phyloP scores from a whole-genome alignment of 2,888 invertebrate species.

The Perdita meconis region DNA sequence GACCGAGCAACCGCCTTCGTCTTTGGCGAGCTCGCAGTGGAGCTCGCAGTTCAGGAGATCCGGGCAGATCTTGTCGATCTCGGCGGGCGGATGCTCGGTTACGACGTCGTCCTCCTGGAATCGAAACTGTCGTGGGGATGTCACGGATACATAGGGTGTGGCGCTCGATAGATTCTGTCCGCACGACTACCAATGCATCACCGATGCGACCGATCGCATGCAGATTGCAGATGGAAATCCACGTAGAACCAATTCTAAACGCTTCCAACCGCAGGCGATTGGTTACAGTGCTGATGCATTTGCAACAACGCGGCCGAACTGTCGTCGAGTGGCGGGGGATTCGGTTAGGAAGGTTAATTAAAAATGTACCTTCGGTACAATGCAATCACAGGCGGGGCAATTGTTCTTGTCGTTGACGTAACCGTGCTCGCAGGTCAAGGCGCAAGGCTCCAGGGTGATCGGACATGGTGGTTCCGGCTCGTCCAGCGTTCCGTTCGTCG shows the following conservation, averaged over 20 bases:
- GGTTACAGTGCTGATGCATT: not conserved
- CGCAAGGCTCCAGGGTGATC: constrained; percentile 66
- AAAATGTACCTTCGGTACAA: constrained; percentile 59
- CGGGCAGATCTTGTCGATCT: constrained; percentile 70
- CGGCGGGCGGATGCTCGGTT: constrained; percentile 17
- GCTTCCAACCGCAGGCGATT: too few species aligned
- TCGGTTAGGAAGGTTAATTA: too few species aligned
- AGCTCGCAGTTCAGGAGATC: constrained; percentile 70
- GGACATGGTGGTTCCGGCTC: constrained; percentile 54
- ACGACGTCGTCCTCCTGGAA: constrained; percentile 42
- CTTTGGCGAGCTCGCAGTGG: constrained; percentile 72
- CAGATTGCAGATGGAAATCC: too few species aligned
- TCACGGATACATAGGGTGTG: too few species aligned
- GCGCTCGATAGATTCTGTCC: too few species aligned
- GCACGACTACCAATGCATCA: too few species aligned
- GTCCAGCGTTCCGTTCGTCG: constrained; percentile 40
- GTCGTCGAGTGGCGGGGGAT: too few species aligned
- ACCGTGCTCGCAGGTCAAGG: constrained; percentile 73
- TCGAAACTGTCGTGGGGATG: not conserved
- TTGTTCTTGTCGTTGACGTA: constrained; percentile 64
- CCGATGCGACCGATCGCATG: too few species aligned
- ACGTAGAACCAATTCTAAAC: too few species aligned
- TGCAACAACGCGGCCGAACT: not conserved
- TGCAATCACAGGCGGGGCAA: constrained; percentile 77
- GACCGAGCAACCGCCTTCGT: constrained; percentile 75